Evolutionary conservation across 2,113 vertebrate genomes (phyloP).

Genomic region (Bombycilla garrulus): DNA sequence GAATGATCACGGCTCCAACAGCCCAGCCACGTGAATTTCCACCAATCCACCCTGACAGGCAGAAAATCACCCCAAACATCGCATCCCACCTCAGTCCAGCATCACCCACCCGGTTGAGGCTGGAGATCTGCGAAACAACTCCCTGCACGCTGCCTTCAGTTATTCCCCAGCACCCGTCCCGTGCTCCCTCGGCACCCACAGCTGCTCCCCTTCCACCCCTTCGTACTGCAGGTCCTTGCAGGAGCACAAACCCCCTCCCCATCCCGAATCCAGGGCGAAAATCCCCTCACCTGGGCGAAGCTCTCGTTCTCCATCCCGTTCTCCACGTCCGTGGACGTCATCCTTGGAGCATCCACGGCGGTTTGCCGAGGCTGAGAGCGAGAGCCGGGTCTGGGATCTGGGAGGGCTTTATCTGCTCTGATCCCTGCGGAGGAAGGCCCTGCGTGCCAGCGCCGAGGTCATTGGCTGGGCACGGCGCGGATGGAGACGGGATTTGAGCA

Average conservation of each 20-base stretch:
- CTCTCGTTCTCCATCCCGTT: not conserved
- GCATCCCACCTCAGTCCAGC: not conserved
- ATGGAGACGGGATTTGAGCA: not conserved
- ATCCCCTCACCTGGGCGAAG: slow-evolving; percentile 4
- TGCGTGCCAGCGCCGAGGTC: not conserved
- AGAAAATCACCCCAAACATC: not conserved
- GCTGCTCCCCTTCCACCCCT: not conserved
- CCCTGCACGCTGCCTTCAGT: not conserved
- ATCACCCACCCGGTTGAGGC: fast-evolving
- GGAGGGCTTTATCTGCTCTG: slow-evolving; percentile 34
- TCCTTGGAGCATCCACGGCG: not conserved
- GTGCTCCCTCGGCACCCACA: not conserved
- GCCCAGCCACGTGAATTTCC: fast-evolving
- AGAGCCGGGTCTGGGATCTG: not conserved
- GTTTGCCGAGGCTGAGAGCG: not conserved
- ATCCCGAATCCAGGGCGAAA: not conserved
- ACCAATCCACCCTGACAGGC: fast-evolving
- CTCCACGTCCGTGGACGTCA: fast-evolving
- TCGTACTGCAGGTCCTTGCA: fast-evolving
- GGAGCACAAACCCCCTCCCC: not conserved
- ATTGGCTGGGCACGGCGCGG: not conserved
- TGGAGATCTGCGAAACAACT: not conserved
- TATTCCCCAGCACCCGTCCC: not conserved
- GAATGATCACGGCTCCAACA: not conserved
- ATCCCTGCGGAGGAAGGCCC: not conserved